Evolutionary conservation across 1,140 invertebrate species (phyloP).

Genomic region (Nautilus pompilius): DNA sequence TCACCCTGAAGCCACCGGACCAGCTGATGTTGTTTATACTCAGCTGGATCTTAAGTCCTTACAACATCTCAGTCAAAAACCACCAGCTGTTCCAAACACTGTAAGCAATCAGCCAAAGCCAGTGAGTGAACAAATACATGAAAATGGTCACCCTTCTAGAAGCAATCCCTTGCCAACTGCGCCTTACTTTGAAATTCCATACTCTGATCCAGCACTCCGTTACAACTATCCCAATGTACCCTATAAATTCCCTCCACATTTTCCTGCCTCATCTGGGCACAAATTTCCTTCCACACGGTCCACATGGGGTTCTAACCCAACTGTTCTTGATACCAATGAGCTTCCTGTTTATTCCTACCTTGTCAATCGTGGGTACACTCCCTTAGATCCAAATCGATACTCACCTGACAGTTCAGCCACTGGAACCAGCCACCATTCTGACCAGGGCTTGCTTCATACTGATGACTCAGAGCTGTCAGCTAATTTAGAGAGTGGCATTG

Average conservation of each 20-base stretch:
- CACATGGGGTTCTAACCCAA: not conserved
- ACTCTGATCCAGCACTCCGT: not conserved
- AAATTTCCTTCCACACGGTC: not conserved
- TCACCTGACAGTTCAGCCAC: not conserved
- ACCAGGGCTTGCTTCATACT: not conserved
- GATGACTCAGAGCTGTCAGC: constrained; percentile 1
- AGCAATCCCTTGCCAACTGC: not conserved
- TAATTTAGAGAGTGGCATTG: constrained; percentile 2
- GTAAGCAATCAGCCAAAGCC: not conserved
- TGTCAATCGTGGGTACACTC: not conserved
- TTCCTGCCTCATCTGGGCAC: not conserved
- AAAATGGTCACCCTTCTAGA: not conserved
- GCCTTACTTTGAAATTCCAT: not conserved
- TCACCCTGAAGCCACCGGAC: not conserved
- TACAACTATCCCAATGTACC: not conserved
- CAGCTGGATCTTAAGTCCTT: not conserved
- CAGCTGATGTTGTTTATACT: no score
- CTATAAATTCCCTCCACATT: no score
- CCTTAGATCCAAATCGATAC: not conserved
- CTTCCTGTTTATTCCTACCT: not conserved
- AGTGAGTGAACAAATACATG: not conserved
- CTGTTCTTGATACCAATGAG: not conserved
- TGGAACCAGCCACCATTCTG: not conserved
- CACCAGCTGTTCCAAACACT: not conserved
- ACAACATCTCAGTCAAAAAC: not conserved